Base-by-base conservation (phyloP, 2,797 vertebrate species). In the Oreonectes daqikongensis region DNA sequence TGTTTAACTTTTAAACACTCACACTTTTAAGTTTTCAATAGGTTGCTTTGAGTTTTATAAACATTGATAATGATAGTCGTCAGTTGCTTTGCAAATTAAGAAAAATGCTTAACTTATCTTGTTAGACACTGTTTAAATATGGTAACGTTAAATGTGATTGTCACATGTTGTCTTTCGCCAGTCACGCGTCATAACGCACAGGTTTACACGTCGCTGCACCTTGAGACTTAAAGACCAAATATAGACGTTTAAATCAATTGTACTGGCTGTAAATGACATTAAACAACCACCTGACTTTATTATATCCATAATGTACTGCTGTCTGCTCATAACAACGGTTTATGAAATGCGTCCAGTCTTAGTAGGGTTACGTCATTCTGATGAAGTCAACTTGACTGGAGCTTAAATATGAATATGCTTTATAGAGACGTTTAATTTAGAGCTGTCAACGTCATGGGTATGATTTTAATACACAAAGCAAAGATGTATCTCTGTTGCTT, bases 141-240 rank as follows among this genome's bases (percentile, higher is more conserved):
- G 28, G 14, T 15, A 75, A 42, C 38, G 53, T 1, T n/a, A 26
- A 65, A 30, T 14, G 59, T 67, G 66, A 79, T 44, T 44, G 69
- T 84, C 83, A 82, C 78, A 30, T 81, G 81, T 17, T 53, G 17
- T 46, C 1, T 46, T 38, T 30, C 35, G 26, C 18, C 14, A 17
- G 69, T 84, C 77, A 81, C 70, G 60, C 12, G 77, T 55, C 40
- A 65, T 15, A 44, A 61, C 10, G 22, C 44, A 30, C 66, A 24
- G 55, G 35, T 59, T 40, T 68, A 22, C 44, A 32, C 12, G 44
- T 69, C 38, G 59, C 5, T 26, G 32, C 67, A 44, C 75, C 60
- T 63, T 63, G 22, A 61, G 17, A 32, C 7, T 18, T 0, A 60
- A n/a, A 60, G 17, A 35, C 30, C 26, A 28, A 17, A 57, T 14